Evolutionary conservation across 2,113 vertebrate species (phyloP).

Genomic region (Xiphias gladius): DNA sequence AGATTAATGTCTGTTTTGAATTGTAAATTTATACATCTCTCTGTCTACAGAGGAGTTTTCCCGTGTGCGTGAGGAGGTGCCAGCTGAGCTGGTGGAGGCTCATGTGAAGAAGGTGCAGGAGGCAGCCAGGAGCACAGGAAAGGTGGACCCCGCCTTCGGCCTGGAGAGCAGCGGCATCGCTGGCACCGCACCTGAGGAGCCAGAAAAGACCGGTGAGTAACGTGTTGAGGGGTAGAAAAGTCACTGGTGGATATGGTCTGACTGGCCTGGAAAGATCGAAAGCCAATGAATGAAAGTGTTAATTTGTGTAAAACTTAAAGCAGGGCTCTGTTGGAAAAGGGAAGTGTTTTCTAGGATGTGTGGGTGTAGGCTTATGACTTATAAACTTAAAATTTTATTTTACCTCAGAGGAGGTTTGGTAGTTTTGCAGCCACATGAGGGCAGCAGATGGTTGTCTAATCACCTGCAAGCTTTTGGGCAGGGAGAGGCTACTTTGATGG

Average conservation of each 20-base stretch:
- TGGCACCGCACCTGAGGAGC: conserved; percentile 92
- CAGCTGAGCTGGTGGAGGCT: conserved; percentile 94
- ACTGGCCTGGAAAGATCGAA: not conserved
- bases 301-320: not conserved
- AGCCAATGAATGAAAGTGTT: not conserved
- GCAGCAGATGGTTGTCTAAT: conserved; percentile 53
- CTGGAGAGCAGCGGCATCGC: conserved; percentile 97
- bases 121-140: conserved; percentile 91
- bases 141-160: conserved; percentile 92
- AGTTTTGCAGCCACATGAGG: conserved; percentile 52
- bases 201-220: conserved; percentile 89
- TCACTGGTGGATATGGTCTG: not conserved
- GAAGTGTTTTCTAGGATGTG: not conserved
- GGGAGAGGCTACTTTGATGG: not conserved
- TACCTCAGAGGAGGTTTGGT: not conserved
- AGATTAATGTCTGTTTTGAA: not conserved
- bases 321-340: no score
- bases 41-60: conserved; percentile 93
- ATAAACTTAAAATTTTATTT: no score
- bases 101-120: conserved; percentile 98
- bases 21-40: not conserved
- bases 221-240: not conserved
- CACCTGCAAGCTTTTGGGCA: not conserved
- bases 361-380: not conserved
- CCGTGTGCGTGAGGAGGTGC: conserved; percentile 95